Evolutionary conservation across 2,797 vertebrate genomes (phyloP).

Genomic region (Balearica regulorum): DNA sequence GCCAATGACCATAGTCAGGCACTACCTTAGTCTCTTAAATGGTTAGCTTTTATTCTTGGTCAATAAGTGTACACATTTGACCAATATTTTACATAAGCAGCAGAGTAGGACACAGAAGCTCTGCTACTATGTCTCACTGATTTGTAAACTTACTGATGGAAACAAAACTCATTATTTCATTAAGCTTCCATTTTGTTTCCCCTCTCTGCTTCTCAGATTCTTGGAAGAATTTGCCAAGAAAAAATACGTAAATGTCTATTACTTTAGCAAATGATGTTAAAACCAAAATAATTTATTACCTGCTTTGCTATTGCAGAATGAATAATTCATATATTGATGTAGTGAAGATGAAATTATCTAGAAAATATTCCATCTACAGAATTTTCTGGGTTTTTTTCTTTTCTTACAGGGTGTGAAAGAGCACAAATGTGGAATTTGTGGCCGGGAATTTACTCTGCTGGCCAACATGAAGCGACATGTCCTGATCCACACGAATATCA

Average conservation of each 20-base stretch:
- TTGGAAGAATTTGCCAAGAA: not conserved
- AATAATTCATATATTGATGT: not conserved
- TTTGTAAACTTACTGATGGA: not conserved
- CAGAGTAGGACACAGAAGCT: not conserved
- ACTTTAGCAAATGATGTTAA: not conserved
- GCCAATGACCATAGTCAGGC: not conserved
- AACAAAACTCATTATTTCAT: not conserved
- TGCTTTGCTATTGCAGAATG: not conserved
- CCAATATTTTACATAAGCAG: not conserved
- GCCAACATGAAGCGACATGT: slow-evolving; percentile 99
- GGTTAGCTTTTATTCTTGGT: not conserved
- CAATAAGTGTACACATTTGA: not conserved
- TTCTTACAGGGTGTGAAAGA: slow-evolving; percentile 92
- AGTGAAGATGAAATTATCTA: not conserved
- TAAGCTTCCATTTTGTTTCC: not conserved
- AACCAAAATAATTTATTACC: not conserved
- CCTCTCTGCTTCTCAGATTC: not conserved
- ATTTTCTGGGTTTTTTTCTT: not conserved
- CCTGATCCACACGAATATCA: slow-evolving; percentile 96
- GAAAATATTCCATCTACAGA: not conserved
- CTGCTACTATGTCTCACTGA: not conserved
- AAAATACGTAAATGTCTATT: not conserved
- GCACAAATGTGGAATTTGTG: slow-evolving; percentile 97
- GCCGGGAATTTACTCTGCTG: slow-evolving; percentile 94
- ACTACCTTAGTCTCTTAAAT: not conserved